Evolutionary conservation across 2,888 invertebrate species (phyloP).

Genomic region (Agriopis aurantiaria): DNA sequence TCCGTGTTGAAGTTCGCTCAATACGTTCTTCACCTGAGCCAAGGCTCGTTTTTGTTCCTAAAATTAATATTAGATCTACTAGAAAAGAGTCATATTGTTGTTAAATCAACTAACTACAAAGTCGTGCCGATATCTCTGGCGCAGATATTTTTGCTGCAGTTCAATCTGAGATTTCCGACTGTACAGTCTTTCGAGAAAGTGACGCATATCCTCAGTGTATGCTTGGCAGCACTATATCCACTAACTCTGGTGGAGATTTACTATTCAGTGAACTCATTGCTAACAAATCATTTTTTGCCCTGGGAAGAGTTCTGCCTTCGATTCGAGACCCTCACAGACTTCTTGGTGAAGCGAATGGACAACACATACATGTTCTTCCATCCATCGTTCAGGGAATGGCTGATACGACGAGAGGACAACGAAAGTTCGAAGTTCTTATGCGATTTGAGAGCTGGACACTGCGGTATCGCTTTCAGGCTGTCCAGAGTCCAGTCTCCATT

Average conservation of each 20-base stretch:
- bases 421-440: slow-evolving; percentile 97
- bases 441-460: slow-evolving; percentile 96
- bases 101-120: slow-evolving; percentile 97
- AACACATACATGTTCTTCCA: slow-evolving; percentile 99
- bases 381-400: slow-evolving; percentile 99
- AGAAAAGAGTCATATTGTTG: slow-evolving; percentile 95
- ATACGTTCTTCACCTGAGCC: slow-evolving; percentile 93
- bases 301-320: slow-evolving; percentile 97
- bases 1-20: slow-evolving; percentile 93
- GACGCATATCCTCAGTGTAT: slow-evolving; percentile 94
- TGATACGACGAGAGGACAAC: slow-evolving; percentile 94
- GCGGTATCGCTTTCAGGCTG: slow-evolving; percentile 95
- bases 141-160: slow-evolving; percentile 96
- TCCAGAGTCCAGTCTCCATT: slow-evolving; percentile 95
- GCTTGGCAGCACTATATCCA: slow-evolving; percentile 96
- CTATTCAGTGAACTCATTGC: slow-evolving; percentile 95
- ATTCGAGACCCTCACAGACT: slow-evolving; percentile 94
- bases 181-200: slow-evolving; percentile 96
- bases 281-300: slow-evolving; percentile 91
- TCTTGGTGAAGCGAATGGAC: slow-evolving; percentile 95
- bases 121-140: slow-evolving; percentile 95
- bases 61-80: slow-evolving; percentile 96
- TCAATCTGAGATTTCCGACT: slow-evolving; percentile 96
- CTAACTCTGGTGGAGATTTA: slow-evolving; percentile 96
- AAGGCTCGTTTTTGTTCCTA: slow-evolving; percentile 96